These are phyloP conservation scores for Noctua janthina DNA, from an alignment of 2,888 invertebrate genomes.

Conservation along the genomic window DNA sequence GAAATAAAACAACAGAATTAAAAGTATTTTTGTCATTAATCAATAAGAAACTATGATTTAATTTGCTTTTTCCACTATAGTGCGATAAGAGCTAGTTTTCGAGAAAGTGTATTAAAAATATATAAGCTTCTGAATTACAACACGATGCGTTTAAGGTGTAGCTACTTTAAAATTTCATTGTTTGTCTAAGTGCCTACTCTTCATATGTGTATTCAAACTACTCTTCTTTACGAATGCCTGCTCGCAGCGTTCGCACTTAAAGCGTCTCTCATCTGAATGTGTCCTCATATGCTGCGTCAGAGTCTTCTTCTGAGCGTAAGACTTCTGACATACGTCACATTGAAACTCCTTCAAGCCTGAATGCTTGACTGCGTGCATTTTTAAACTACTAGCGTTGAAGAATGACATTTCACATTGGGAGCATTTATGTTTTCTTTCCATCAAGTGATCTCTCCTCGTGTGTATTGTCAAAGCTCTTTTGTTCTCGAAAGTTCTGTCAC, in stretches of 20 bases:
- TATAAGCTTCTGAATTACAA: background rate
- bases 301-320: slow-evolving; percentile 63
- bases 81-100: too few species aligned
- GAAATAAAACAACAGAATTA: background rate
- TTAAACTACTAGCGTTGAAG: slow-evolving; percentile 52
- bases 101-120: background rate
- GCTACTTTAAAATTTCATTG: slow-evolving; percentile 23
- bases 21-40: background rate
- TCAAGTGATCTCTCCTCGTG: slow-evolving; percentile 78
- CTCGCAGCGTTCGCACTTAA: slow-evolving; percentile 64
- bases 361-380: slow-evolving; percentile 78
- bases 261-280: slow-evolving; percentile 68
- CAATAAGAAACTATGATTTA: too few species aligned
- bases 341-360: slow-evolving; percentile 76
- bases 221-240: slow-evolving; percentile 66
- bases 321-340: slow-evolving; percentile 79
- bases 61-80: too few species aligned
- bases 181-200: slow-evolving; percentile 51
- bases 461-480: slow-evolving; percentile 71
- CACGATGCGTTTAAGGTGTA: background rate
- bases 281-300: slow-evolving; percentile 72
- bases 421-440: slow-evolving; percentile 79
- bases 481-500: slow-evolving; percentile 70
- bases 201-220: slow-evolving; percentile 63
- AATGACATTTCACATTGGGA: slow-evolving; percentile 81